Base-by-base conservation (phyloP, 2,797 vertebrate species). In the Clamator glandarius region DNA sequence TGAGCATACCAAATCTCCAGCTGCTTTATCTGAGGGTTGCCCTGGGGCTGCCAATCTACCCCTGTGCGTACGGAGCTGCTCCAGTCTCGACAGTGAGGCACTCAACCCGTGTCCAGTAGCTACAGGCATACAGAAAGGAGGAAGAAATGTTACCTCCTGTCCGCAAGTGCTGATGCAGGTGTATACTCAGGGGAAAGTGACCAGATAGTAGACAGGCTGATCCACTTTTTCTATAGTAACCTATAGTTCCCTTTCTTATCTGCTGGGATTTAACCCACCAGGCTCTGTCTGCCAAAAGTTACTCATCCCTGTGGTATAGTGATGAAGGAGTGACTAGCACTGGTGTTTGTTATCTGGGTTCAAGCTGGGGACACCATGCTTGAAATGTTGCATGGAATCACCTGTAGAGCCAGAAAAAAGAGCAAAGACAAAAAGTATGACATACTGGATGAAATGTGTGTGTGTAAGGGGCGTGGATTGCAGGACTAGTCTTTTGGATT, bases 31-130 rank as follows among this genome's bases (percentile, higher is more conserved):
- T 6, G 12, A 19, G 15, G 26, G 15, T 26, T 48, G 13, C 28
- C 33, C 2, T 0, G n/a, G 50, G 57, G 35, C 33, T 59, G 15
- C 55, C 4, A 12, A 19, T 28, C 16, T 23, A 55, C 19, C 23
- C 14, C 11, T 46, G 28, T 1, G 0, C 5, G 5, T 28, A 10
- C 10, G 20, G 72, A 55, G 51, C 46, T 61, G 46, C 29, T 23
- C n/a, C 54, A 24, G 18, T 29, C 46, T 55, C 3, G 0, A 8
- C 0, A 0, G 8, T 3, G 35, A 58, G 15, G 24, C 24, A 58
- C 24, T 10, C 31, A 62, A 17, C 11, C 20, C 48, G 52, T 1
- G 1, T 29, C 17, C 48, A 57, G 23, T 48, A 73, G 33, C 70
- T 63, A 15, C 1, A 1, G 51, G 18, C 35, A 55, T 33, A 10